These are phyloP conservation scores for Enteromius trimaculatus DNA, from an alignment of 2,797 vertebrate species.

Conservation along the genomic window DNA sequence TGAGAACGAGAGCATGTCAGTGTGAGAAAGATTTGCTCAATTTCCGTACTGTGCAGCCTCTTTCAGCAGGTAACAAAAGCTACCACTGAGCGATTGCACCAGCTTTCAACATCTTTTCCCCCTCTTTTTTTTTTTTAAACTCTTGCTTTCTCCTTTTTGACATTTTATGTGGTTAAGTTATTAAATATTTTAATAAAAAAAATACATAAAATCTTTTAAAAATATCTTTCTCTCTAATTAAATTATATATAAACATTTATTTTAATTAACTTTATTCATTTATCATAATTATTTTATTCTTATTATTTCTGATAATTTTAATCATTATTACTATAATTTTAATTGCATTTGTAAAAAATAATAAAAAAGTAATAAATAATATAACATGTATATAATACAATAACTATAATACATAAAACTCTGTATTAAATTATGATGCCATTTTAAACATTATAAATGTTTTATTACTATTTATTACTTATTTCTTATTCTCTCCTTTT, in stretches of 20 bases:
- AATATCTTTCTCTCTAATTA: neutral
- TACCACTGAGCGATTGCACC: slow-evolving; percentile 1
- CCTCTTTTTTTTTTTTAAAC: neutral
- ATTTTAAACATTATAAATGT: neutral
- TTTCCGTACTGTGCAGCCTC: neutral
- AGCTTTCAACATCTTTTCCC: slow-evolving; percentile 18
- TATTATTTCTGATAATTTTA: neutral
- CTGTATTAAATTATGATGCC: neutral
- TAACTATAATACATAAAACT: too few relatives aligned
- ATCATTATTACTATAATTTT: neutral
- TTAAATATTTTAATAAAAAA: too few relatives aligned
- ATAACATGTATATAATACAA: neutral
- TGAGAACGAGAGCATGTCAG: slow-evolving; percentile 25
- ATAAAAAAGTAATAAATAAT: neutral
- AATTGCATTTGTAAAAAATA: neutral
- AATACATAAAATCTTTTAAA: too few relatives aligned
- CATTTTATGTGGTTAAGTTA: slow-evolving; percentile 1
- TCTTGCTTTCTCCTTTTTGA: neutral
- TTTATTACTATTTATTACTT: neutral
- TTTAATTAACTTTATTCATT: neutral
- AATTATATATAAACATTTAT: neutral
- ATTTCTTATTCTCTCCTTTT: neutral
- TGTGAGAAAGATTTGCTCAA: neutral
- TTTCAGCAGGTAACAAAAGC: slow-evolving; percentile 34
- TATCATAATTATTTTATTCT: neutral